These are phyloP conservation scores for Ictidomys tridecemlineatus DNA, from an alignment of 2,113 vertebrate genomes.

Conservation along the genomic window DNA sequence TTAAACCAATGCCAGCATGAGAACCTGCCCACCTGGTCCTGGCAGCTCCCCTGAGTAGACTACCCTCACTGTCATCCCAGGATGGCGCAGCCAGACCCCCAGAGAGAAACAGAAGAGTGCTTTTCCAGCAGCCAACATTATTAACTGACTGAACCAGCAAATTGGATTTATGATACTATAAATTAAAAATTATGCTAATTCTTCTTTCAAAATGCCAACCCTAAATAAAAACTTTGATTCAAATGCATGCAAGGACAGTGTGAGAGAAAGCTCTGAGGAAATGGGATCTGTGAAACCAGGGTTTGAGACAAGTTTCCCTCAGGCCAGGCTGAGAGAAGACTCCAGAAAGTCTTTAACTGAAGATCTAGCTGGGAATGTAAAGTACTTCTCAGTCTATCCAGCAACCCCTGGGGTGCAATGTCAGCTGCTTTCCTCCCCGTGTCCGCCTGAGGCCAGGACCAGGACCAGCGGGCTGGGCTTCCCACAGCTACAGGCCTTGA, in stretches of 20 bases:
- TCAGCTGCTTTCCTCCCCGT: no score
- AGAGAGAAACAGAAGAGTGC: neutral
- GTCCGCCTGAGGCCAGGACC: no score
- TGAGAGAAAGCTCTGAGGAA: neutral
- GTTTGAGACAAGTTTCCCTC: no score
- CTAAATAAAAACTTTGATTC: conserved; percentile 24
- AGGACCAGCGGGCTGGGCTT: no score
- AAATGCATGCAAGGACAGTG: neutral
- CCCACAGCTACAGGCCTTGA: no score
- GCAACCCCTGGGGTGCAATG: no score
- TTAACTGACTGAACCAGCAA: neutral
- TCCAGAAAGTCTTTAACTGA: neutral
- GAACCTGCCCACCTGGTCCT: fast-evolving
- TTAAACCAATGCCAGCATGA: neutral
- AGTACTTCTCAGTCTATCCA: no score
- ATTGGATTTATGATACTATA: conserved; percentile 52
- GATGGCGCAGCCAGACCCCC: neutral
- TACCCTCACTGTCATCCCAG: neutral
- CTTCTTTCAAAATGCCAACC: neutral
- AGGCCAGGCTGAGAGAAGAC: neutral
- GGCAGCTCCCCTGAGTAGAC: fast-evolving
- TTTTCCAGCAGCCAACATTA: neutral
- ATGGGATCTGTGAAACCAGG: fast-evolving
- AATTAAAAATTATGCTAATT: conserved; percentile 67
- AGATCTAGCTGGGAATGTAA: no score